These are phyloP conservation scores for Amorpha juglandis DNA, from an alignment of 2,888 invertebrate species.

Conservation along the genomic window DNA sequence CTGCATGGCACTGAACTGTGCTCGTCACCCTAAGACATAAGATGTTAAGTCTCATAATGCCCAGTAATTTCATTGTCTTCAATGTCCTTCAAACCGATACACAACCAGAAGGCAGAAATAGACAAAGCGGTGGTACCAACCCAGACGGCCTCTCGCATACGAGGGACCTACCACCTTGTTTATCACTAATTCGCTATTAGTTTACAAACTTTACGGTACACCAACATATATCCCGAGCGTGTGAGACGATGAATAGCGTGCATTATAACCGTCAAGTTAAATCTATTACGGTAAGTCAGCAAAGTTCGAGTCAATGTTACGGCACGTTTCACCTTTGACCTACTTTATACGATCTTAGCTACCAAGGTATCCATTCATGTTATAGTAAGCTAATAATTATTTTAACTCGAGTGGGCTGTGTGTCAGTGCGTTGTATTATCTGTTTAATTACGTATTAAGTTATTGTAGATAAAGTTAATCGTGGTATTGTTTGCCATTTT, in stretches of 20 bases:
- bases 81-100: no score
- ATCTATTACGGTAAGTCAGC: conserved; percentile 14
- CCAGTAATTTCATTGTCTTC: no score
- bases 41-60: no score
- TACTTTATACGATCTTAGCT: conserved; percentile 32
- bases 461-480: conserved; percentile 15
- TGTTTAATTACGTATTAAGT: conserved; percentile 26
- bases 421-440: conserved; percentile 25
- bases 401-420: conserved; percentile 26
- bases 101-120: no score
- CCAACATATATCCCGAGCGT: not conserved
- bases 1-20: no score
- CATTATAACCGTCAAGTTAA: conserved; percentile 20
- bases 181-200: not conserved
- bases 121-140: no score
- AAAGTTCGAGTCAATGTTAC: conserved; percentile 45
- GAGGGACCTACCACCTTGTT: not conserved
- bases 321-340: conserved; percentile 51
- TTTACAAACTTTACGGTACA: not conserved
- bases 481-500: conserved; percentile 15
- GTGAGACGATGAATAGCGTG: conserved; percentile 5
- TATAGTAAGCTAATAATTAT: conserved; percentile 28
- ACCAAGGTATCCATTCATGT: conserved; percentile 27
- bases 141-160: no score
- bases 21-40: no score